Percentiles rank a stretch among this genome's conserved stretches.
Conservation (phyloP, 2,797 vertebrate species). For the Erpetoichthys calabaricus region DNA sequence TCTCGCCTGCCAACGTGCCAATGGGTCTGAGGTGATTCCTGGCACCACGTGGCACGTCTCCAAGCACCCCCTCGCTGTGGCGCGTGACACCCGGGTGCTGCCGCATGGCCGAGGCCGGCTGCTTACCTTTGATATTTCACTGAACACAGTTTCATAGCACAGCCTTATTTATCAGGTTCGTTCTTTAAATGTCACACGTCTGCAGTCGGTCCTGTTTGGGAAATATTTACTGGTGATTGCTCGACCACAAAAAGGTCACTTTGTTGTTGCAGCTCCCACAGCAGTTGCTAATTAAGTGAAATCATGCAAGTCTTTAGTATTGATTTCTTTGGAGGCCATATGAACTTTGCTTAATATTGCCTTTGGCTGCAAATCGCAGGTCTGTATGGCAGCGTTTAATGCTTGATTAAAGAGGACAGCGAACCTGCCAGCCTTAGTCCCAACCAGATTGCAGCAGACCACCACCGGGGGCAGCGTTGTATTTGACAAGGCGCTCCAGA, state of each 20-base stretch:
- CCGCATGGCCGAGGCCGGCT: not conserved
- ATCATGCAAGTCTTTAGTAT: constrained; percentile 46
- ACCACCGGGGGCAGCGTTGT: too few relatives aligned
- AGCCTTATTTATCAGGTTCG: constrained; percentile 1
- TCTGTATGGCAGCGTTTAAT: constrained; percentile 1
- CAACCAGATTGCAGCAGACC: too few relatives aligned
- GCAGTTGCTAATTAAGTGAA: constrained; percentile 50
- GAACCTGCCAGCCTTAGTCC: too few relatives aligned
- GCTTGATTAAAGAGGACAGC: not conserved
- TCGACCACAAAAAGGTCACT: constrained; percentile 41
- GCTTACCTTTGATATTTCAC: not conserved
- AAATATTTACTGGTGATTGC: constrained; percentile 13
- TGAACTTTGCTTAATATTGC: constrained; percentile 5
- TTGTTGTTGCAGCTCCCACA: constrained; percentile 48
- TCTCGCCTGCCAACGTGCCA: too few relatives aligned
- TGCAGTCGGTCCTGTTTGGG: constrained; percentile 9
- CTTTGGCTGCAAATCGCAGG: not conserved
- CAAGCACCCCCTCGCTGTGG: too few relatives aligned
- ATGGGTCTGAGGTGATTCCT: too few relatives aligned
- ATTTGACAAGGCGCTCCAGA: too few relatives aligned
- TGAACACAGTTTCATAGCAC: not conserved
- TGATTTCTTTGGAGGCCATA: constrained; percentile 34
- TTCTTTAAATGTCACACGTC: constrained; percentile 8
- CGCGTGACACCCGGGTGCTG: not conserved
- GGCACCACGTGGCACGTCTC: too few relatives aligned